Evolutionary conservation across 2,888 invertebrate genomes (phyloP).

Genomic region (Hedychridium roseum): DNA sequence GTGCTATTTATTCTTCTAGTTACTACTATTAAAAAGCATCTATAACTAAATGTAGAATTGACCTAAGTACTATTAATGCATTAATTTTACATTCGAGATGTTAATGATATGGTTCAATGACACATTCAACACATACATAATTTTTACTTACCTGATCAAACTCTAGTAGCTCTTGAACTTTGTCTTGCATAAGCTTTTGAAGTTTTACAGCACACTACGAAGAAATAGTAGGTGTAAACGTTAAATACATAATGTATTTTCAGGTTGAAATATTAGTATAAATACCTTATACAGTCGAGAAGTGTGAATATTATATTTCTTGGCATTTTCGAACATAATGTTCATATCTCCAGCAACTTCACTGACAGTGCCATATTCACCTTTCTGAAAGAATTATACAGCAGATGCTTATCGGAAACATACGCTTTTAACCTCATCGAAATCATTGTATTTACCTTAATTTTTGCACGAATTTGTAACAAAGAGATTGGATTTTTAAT

Average conservation of each 20-base stretch:
- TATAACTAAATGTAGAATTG: too few relatives aligned
- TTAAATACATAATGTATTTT: constrained; percentile 7
- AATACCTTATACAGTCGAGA: constrained; percentile 83
- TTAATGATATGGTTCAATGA: too few relatives aligned
- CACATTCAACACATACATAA: too few relatives aligned
- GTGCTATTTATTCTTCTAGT: too few relatives aligned
- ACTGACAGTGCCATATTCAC: constrained; percentile 83
- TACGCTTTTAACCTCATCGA: neutral
- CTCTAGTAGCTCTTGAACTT: constrained; percentile 77
- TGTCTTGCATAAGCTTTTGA: constrained; percentile 83
- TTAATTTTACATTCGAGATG: constrained; percentile 1
- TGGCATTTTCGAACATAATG: constrained; percentile 97
- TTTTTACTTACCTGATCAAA: constrained; percentile 68
- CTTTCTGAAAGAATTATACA: constrained; percentile 65
- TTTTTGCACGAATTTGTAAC: constrained; percentile 86
- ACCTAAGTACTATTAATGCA: neutral
- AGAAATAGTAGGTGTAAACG: constrained; percentile 18
- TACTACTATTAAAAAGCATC: too few relatives aligned
- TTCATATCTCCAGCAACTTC: constrained; percentile 94
- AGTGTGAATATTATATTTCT: constrained; percentile 83
- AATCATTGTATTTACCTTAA: constrained; percentile 65
- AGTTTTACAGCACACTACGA: constrained; percentile 81
- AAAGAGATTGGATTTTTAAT: constrained; percentile 96
- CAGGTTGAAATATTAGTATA: constrained; percentile 6
- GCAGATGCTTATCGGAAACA: neutral